A percentile compares a stretch with the other conserved stretches of the same genome.
phyloP scores from a whole-genome alignment of 2,888 invertebrate species.

The Linnaemya tessellans region DNA sequence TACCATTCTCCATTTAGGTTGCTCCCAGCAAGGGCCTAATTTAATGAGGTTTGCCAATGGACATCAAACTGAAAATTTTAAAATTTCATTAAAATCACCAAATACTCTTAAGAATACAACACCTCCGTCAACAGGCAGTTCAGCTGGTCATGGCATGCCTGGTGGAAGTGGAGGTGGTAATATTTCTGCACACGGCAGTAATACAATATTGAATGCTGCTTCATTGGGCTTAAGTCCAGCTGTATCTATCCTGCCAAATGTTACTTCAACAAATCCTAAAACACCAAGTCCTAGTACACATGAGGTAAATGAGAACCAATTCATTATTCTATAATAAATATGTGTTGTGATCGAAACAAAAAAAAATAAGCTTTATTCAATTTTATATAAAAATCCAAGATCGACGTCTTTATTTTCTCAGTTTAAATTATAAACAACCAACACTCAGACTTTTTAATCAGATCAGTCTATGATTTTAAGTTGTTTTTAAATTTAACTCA shows the following conservation, averaged over 20 bases:
- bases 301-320: conserved; percentile 81
- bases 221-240: conserved; percentile 79
- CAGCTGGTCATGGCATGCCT: conserved; percentile 74
- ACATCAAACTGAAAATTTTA: conserved; percentile 83
- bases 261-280: conserved; percentile 92
- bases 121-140: conserved; percentile 77
- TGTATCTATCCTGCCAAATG: conserved; percentile 82
- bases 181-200: conserved; percentile 59
- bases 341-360: too few relatives aligned
- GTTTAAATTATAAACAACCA: too few relatives aligned
- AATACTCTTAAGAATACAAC: conserved; percentile 83
- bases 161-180: conserved; percentile 63
- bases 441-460: too few relatives aligned
- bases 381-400: too few relatives aligned
- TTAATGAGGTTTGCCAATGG: conserved; percentile 83
- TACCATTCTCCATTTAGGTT: conserved; percentile 74
- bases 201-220: conserved; percentile 77
- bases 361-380: too few relatives aligned
- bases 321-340: neutral
- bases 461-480: too few relatives aligned
- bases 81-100: conserved; percentile 83
- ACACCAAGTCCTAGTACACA: conserved; percentile 91
- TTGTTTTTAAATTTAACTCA: too few relatives aligned
- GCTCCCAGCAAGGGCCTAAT: conserved; percentile 81
- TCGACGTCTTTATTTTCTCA: too few relatives aligned